Base-by-base conservation (phyloP, 1,140 invertebrate species). In the Luehdorfia chinensis region DNA sequence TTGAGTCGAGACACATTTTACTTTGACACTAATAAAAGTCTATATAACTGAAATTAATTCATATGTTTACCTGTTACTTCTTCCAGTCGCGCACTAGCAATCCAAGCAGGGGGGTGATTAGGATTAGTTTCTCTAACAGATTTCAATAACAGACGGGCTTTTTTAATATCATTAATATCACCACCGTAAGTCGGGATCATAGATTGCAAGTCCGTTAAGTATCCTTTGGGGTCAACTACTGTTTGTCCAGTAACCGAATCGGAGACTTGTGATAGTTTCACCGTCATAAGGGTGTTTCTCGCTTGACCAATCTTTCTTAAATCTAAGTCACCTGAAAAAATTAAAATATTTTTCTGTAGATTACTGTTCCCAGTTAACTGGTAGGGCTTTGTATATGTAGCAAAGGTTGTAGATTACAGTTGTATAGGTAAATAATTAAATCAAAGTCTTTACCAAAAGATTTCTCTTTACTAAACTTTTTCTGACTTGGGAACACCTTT, bases 91-190 rank as follows among this genome's bases (percentile, higher is more conserved):
- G 98, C 98, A 44, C 97, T 99, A 4, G 98, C 98, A 66, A 99
- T 98, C 98, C 98, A 99, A 2, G 97, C 98, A 9, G 98, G 97
- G 11, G 98, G 97, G 90, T 99, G 98, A 80, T 98, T 98, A 0
- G 98, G 98, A 90, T 99, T 99, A 0, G 98, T 99, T 87, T 99
- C 98, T 34, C 98, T 88, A 0, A 99, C 97, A 30, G 97, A 99
- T 76, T 99, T 99, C 1, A 99, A 78, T 7, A 99, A 84, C n/a
- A 99, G 84, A 49, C 98, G 89, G 0, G 97, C 98, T 84, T 99
- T 99, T 78, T 99, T 99, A 2, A 99, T 98, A 74, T 99, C 98
- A 87, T 97, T 98, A 16, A 99, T 99, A 80, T 99, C 98, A 5
- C 97, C 97, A 4, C 97, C 97, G 84, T 98, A 97, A 9, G 96